These are phyloP conservation scores for Archivesica marissinica DNA, from an alignment of 1,140 invertebrate species.

Conservation along the genomic window DNA sequence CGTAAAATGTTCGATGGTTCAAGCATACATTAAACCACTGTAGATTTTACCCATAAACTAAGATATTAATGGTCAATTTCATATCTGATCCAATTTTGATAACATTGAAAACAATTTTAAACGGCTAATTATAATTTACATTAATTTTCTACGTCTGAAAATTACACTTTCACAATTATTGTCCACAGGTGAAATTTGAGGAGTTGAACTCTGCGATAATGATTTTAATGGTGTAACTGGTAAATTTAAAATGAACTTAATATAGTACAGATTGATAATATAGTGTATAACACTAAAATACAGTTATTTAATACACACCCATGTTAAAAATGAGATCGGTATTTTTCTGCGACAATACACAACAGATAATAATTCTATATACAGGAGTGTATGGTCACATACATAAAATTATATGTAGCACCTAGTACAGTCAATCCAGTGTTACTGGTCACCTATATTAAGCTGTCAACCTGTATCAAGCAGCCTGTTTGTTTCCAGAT, in stretches of 20 bases:
- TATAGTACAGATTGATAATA: not conserved
- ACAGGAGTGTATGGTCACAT: too few species aligned
- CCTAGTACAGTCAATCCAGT: too few species aligned
- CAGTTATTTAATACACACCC: not conserved
- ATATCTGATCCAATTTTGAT: constrained; percentile 33
- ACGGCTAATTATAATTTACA: not conserved
- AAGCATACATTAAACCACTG: too few species aligned
- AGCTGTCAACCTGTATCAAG: too few species aligned
- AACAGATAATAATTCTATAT: too few species aligned
- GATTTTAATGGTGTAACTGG: not conserved
- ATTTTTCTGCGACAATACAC: too few species aligned
- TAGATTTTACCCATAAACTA: not conserved
- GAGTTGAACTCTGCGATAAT: constrained; percentile 4
- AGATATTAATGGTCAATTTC: constrained; percentile 5
- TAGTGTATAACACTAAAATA: not conserved
- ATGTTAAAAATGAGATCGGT: not conserved
- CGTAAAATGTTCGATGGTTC: too few species aligned
- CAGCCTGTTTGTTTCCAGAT: too few species aligned
- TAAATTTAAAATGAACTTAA: constrained; percentile 16
- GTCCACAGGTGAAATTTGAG: constrained; percentile 26
- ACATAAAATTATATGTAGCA: too few species aligned
- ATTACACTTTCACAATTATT: constrained; percentile 22
- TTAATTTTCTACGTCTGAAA: not conserved
- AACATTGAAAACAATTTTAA: constrained; percentile 14
- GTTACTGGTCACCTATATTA: too few species aligned